These are phyloP conservation scores for Amphimallon solstitiale DNA, from an alignment of 2,888 invertebrate genomes.

Conservation along the genomic window DNA sequence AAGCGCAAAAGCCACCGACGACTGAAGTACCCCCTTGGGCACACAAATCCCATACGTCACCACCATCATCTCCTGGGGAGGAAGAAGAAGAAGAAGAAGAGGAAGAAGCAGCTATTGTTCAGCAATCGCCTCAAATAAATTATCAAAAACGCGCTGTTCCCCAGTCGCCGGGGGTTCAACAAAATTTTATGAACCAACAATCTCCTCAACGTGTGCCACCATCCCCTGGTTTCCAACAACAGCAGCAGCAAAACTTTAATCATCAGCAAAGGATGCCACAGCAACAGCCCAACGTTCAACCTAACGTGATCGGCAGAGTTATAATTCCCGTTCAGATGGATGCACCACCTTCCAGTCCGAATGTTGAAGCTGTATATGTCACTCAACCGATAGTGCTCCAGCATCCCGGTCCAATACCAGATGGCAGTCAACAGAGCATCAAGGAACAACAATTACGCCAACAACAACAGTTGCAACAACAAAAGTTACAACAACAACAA, in stretches of 20 bases:
- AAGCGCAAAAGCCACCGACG: constrained; percentile 60
- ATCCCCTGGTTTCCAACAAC: constrained; percentile 52
- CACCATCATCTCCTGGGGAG: background rate
- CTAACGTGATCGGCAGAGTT: constrained; percentile 33
- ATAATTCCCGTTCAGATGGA: constrained; percentile 38
- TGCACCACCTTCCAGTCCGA: constrained; percentile 38
- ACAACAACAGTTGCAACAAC: constrained; percentile 4
- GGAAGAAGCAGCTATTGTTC: constrained; percentile 21
- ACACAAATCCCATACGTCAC: constrained; percentile 37
- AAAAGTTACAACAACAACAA: constrained; percentile 43
- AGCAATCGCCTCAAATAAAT: constrained; percentile 62
- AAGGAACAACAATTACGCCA: constrained; percentile 38
- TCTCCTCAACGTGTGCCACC: constrained; percentile 47
- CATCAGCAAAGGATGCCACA: constrained; percentile 44
- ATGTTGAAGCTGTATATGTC: constrained; percentile 44
- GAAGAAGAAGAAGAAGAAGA: constrained; percentile 16
- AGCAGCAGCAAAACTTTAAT: constrained; percentile 48
- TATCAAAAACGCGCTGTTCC: constrained; percentile 53
- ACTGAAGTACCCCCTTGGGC: constrained; percentile 67
- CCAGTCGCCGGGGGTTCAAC: constrained; percentile 50
- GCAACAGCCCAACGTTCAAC: constrained; percentile 36
- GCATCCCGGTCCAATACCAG: constrained; percentile 42
- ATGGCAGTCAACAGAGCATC: constrained; percentile 31
- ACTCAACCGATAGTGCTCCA: constrained; percentile 47
- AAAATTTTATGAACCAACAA: constrained; percentile 24